Evolutionary conservation across 2,797 vertebrate genomes (phyloP).

Genomic region (Nyctalus aviator): DNA sequence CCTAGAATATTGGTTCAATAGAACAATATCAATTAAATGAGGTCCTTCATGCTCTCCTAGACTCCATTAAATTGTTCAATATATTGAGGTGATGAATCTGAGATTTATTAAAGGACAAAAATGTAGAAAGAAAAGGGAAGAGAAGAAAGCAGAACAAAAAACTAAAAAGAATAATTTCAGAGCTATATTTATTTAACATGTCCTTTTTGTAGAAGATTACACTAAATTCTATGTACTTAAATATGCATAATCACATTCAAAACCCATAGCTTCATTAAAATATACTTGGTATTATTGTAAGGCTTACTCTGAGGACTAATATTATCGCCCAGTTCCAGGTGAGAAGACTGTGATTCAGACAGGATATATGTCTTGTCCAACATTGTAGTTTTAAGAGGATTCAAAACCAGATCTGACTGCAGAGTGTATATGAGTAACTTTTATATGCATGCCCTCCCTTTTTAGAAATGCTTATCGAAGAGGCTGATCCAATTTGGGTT

Average conservation of each 20-base stretch:
- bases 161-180: background rate
- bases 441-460: background rate
- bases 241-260: background rate
- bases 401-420: background rate
- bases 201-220: background rate
- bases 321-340: background rate
- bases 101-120: background rate
- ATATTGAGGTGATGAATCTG: background rate
- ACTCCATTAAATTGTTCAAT: background rate
- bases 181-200: background rate
- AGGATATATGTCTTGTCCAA: background rate
- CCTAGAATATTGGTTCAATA: background rate
- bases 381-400: background rate
- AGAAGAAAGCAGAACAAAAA: background rate
- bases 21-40: background rate
- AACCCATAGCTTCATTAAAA: background rate
- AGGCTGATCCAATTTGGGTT: background rate
- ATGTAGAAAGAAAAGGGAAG: background rate
- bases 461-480: slow-evolving; percentile 14
- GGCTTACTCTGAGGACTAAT: background rate
- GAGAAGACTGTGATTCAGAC: background rate
- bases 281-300: background rate
- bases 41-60: background rate
- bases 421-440: background rate
- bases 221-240: background rate